These are phyloP conservation scores for Gonocerus acuteangulatus DNA, from an alignment of 2,888 invertebrate genomes.

Conservation along the genomic window DNA sequence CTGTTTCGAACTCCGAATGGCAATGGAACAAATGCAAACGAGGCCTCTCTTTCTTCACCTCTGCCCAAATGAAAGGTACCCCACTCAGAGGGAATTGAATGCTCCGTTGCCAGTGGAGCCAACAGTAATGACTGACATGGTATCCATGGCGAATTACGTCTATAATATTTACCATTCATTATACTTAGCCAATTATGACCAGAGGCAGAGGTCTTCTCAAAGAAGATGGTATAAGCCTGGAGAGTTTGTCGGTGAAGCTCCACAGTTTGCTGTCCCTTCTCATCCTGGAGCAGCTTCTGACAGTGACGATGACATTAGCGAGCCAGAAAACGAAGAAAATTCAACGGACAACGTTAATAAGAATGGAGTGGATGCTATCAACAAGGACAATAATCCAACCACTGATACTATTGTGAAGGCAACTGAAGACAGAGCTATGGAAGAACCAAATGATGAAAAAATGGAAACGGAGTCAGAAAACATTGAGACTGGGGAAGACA, in stretches of 20 bases:
- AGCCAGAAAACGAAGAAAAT: no score
- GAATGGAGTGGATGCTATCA: no score
- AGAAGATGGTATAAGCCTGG: conserved; percentile 57
- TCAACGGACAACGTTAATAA: no score
- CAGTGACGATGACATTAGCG: conserved; percentile 53
- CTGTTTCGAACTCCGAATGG: conserved; percentile 93
- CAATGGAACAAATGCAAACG: conserved; percentile 78
- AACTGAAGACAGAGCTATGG: no score
- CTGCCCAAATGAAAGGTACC: conserved; percentile 71
- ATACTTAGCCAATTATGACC: conserved; percentile 1
- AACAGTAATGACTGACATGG: conserved; percentile 73
- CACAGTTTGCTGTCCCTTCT: conserved; percentile 53
- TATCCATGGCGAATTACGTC: conserved; percentile 91
- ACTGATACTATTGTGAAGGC: no score
- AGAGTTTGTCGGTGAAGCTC: conserved; percentile 48
- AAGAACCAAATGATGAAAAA: no score
- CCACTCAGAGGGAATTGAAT: conserved; percentile 54
- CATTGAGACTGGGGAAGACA: no score
- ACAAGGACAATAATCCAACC: no score
- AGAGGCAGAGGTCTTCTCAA: conserved; percentile 50
- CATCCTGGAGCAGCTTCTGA: conserved; percentile 58
- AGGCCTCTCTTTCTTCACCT: conserved; percentile 74
- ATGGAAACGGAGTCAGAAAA: no score
- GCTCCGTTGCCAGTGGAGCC: conserved; percentile 46
- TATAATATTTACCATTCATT: conserved; percentile 77